Conservation (phyloP, 2,797 vertebrate genomes). For the Periparus ater region DNA sequence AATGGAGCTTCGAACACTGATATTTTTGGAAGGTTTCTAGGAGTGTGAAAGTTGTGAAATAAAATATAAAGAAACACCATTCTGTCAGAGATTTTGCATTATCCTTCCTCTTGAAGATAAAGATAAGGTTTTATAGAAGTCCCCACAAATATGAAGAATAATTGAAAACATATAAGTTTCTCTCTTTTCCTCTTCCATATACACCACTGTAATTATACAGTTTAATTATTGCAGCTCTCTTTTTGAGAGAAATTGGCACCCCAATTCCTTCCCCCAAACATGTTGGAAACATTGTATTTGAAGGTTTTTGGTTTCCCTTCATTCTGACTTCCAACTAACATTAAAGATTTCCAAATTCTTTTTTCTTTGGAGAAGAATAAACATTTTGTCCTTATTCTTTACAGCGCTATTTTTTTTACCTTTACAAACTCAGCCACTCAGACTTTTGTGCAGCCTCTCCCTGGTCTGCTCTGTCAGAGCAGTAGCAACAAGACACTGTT, state of each 20-base stretch:
- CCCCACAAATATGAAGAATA: not conserved
- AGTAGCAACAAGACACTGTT: not conserved
- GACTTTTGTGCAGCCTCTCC: not conserved
- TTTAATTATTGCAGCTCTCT: not conserved
- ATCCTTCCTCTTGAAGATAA: not conserved
- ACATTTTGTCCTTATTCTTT: not conserved
- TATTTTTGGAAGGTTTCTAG: not conserved
- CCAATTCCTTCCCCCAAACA: not conserved
- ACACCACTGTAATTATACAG: not conserved
- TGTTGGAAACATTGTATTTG: not conserved
- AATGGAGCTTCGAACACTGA: not conserved
- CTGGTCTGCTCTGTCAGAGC: not conserved
- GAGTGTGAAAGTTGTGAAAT: not conserved
- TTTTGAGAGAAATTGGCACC: not conserved
- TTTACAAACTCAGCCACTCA: not conserved
- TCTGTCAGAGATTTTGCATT: not conserved
- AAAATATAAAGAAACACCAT: not conserved
- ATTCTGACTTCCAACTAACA: not conserved
- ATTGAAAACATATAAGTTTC: not conserved
- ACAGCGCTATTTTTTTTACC: not conserved
- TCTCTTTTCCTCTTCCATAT: not conserved
- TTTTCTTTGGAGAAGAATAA: not conserved
- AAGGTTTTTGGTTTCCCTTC: constrained; percentile 3
- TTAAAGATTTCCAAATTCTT: not conserved
- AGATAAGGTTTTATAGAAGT: not conserved